Conservation (phyloP, 2,113 vertebrate species). For the Halcyon senegalensis region DNA sequence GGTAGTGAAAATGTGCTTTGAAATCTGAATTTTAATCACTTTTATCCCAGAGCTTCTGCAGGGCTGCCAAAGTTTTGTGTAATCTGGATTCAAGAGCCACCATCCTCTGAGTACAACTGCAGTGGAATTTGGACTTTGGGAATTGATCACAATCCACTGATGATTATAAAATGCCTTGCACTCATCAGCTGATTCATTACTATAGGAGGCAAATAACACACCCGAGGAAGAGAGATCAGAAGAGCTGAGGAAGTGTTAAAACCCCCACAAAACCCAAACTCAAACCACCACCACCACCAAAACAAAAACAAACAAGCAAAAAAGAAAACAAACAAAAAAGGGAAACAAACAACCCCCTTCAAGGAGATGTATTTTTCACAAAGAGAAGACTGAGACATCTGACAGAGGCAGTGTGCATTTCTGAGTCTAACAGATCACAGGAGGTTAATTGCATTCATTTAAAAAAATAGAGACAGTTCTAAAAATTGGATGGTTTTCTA, state of each 20-base stretch:
- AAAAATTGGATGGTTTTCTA: not conserved
- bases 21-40: not conserved
- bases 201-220: not conserved
- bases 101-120: not conserved
- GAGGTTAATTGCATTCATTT: not conserved
- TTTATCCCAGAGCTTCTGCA: not conserved
- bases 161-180: not conserved
- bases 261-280: fast-evolving
- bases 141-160: not conserved
- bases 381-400: not conserved
- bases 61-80: fast-evolving
- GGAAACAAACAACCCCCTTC: not conserved
- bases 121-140: not conserved
- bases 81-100: not conserved
- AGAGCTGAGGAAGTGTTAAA: not conserved
- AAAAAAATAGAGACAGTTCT: not conserved
- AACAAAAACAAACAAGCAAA: not conserved
- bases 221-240: not conserved
- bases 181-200: not conserved
- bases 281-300: not conserved
- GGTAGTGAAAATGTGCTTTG: not conserved
- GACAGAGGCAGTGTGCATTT: not conserved
- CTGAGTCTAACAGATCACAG: not conserved
- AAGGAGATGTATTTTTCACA: not conserved
- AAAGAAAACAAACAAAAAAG: not conserved